phyloP scores from a whole-genome alignment of 2,797 vertebrate species.

The Champsocephalus esox region DNA sequence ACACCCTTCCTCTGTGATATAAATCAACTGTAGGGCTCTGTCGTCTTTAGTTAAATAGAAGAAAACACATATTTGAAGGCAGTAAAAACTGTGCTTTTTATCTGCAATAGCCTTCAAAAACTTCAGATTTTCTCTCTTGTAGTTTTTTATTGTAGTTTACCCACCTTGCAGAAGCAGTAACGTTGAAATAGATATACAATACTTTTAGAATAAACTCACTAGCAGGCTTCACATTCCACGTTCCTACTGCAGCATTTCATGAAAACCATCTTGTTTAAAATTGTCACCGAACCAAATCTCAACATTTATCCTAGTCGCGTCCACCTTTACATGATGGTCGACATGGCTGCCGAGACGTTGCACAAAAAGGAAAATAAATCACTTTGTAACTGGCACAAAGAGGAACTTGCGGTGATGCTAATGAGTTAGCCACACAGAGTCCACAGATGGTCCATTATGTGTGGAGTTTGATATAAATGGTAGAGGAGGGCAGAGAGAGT shows the following conservation, averaged over 20 bases:
- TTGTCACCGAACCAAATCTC: constrained; percentile 54
- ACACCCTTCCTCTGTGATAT: neutral
- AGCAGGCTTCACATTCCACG: neutral
- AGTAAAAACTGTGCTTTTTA: neutral
- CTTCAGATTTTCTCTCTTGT: neutral
- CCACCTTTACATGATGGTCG: constrained; percentile 47
- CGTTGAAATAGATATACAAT: constrained; percentile 6
- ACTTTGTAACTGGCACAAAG: constrained; percentile 37
- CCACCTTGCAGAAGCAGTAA: neutral
- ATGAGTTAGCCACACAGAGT: constrained; percentile 50
- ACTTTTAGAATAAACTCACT: constrained; percentile 1
- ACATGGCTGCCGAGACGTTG: constrained; percentile 45
- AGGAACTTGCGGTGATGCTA: constrained; percentile 52
- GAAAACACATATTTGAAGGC: neutral
- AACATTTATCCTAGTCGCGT: constrained; percentile 61
- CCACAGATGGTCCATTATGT: constrained; percentile 53
- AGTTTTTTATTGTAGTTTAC: constrained; percentile 8
- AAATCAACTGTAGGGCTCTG: constrained; percentile 13
- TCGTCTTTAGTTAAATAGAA: constrained; percentile 1
- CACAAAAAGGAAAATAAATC: constrained; percentile 30
- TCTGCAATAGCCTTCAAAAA: neutral
- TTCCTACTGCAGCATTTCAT: constrained; percentile 12
- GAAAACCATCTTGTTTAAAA: constrained; percentile 65
- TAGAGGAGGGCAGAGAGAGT: constrained; percentile 40
- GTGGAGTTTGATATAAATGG: constrained; percentile 54